Percentiles rank a stretch among this genome's conserved stretches.
phyloP scores from a whole-genome alignment of 23 tunicate species.

The Aplidium turbinatum region DNA sequence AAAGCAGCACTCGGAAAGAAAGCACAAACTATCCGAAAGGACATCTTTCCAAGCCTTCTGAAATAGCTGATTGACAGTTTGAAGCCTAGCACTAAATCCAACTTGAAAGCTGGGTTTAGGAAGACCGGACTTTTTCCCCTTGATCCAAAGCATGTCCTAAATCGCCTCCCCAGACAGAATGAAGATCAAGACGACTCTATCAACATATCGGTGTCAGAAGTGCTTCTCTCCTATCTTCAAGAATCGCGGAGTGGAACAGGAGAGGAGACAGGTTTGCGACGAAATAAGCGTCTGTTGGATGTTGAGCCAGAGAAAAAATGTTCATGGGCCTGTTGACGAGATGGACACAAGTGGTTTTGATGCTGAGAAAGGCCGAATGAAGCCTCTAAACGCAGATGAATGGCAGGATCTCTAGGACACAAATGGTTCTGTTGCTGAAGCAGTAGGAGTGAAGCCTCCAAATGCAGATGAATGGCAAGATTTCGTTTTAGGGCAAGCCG shows the following conservation, averaged over 20 bases:
- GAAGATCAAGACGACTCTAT: conserved; percentile 10
- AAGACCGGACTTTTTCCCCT: conserved; percentile 34
- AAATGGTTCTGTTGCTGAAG: too few relatives aligned
- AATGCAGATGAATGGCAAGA: conserved; percentile 5
- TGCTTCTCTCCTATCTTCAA: conserved; percentile 1
- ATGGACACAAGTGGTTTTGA: too few relatives aligned
- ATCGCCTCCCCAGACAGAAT: conserved; percentile 9
- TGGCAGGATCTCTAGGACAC: too few relatives aligned
- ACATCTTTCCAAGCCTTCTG: conserved; percentile 28
- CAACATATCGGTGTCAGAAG: conserved; percentile 19
- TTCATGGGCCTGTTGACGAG: too few relatives aligned
- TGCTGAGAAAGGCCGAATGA: too few relatives aligned
- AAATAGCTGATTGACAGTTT: conserved; percentile 16
- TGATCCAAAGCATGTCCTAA: conserved; percentile 30
- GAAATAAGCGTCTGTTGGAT: conserved; percentile 27
- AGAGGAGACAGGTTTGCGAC: conserved; percentile 15
- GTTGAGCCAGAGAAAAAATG: conserved; percentile 26
- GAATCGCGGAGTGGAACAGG: conserved; percentile 15
- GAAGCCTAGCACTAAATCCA: conserved; percentile 22
- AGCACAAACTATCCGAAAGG: conserved; percentile 26
- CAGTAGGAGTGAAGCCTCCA: conserved; percentile 6
- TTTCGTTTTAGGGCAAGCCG: neutral
- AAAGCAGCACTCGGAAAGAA: conserved; percentile 6
- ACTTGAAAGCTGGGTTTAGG: conserved; percentile 36
- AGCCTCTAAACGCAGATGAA: too few relatives aligned